A percentile compares a stretch with the other conserved stretches of the same genome.
These are phyloP conservation scores for Todiramphus chloris DNA, from an alignment of 2,113 vertebrate species.

Conservation along the genomic window DNA sequence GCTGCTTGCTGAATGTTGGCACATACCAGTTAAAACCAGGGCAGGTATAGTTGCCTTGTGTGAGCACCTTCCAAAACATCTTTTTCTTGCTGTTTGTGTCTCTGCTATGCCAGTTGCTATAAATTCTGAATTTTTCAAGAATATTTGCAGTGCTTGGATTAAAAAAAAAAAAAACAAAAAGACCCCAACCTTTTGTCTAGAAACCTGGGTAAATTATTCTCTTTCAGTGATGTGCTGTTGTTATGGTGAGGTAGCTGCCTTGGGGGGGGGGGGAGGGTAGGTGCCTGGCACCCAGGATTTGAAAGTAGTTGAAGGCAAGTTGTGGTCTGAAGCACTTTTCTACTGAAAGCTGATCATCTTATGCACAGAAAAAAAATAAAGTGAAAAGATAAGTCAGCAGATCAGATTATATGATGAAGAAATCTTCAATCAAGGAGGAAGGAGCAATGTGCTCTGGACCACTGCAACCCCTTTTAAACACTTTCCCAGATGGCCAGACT, in stretches of 20 bases:
- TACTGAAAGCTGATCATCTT: neutral
- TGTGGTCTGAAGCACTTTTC: neutral
- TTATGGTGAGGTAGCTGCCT: neutral
- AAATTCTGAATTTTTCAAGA: neutral
- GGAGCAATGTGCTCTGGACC: neutral
- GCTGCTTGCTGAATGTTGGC: neutral
- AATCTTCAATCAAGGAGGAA: neutral
- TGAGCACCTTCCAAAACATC: neutral
- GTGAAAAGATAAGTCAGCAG: neutral
- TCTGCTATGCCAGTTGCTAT: neutral
- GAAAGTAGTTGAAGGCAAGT: neutral
- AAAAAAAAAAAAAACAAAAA: neutral
- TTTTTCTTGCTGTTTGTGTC: neutral
- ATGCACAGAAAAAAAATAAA: neutral
- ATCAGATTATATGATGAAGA: neutral
- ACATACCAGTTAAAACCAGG: neutral
- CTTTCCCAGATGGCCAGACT: neutral
- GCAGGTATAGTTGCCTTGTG: neutral
- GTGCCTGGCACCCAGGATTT: neutral
- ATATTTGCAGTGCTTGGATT: neutral
- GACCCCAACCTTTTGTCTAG: neutral
- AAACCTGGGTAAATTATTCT: neutral
- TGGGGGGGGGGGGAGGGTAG: no score
- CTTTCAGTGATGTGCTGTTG: neutral
- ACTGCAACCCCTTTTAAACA: neutral